Conservation (phyloP, 2,113 vertebrate genomes). For the Phylloscopus trochilus region DNA sequence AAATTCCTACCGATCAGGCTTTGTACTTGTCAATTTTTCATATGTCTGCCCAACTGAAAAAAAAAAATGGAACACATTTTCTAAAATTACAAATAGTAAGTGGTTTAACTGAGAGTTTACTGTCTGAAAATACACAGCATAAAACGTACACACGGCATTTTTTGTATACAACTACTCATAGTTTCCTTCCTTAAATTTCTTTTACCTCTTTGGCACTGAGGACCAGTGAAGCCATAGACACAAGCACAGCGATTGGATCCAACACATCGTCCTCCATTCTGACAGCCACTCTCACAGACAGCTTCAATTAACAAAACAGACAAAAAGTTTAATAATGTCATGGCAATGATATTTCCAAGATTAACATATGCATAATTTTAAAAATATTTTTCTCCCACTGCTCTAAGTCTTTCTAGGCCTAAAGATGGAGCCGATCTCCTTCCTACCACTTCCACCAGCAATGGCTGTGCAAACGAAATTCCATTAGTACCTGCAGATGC, state of each 20-base stretch:
- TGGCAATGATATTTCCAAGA: background rate
- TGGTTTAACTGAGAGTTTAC: background rate
- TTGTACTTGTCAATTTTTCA: background rate
- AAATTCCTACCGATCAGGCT: background rate
- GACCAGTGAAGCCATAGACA: slow-evolving; percentile 79
- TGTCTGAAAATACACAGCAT: background rate
- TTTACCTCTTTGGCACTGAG: slow-evolving; percentile 81
- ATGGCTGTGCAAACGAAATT: background rate
- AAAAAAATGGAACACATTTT: background rate
- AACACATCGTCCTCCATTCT: slow-evolving; percentile 78
- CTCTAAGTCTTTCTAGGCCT: background rate
- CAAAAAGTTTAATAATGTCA: background rate
- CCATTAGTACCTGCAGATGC: background rate
- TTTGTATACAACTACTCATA: background rate
- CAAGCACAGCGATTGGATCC: slow-evolving; percentile 77
- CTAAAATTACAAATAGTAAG: background rate
- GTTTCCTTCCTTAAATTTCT: background rate
- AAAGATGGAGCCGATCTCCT: background rate
- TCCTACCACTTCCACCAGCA: background rate
- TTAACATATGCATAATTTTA: rapidly evolving
- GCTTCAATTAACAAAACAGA: slow-evolving; percentile 39
- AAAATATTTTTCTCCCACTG: background rate
- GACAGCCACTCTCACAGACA: slow-evolving; percentile 75
- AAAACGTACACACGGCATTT: background rate
- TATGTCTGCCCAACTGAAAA: background rate